These are phyloP conservation scores for Rhyacophila brunnea DNA, from an alignment of 1,140 invertebrate genomes.

Conservation along the genomic window DNA sequence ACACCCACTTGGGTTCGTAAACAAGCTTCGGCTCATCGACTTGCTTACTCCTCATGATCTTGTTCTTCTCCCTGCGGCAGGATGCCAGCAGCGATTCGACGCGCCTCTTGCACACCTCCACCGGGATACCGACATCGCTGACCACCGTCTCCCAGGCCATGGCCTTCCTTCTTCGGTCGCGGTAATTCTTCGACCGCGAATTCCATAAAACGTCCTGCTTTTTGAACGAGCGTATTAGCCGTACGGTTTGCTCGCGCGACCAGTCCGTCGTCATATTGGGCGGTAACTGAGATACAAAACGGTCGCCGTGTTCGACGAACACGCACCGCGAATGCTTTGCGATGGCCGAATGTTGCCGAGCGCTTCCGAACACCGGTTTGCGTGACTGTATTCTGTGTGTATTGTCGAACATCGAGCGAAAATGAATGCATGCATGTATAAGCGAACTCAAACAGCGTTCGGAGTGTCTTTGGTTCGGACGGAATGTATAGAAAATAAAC, in stretches of 20 bases:
- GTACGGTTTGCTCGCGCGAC: constrained; percentile 22
- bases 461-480: no score
- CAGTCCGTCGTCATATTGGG: constrained; percentile 15
- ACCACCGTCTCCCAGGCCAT: constrained; percentile 23
- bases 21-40: constrained; percentile 23
- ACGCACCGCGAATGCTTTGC: constrained; percentile 2
- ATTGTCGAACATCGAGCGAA: not conserved
- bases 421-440: not conserved
- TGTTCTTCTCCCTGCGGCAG: constrained; percentile 29
- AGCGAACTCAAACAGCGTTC: constrained; percentile 4
- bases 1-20: constrained; percentile 30
- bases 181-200: constrained; percentile 22
- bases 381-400: not conserved
- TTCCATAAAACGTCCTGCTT: constrained; percentile 29
- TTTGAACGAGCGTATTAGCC: constrained; percentile 20
- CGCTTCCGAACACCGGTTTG: constrained; percentile 1
- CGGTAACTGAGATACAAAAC: constrained; percentile 9
- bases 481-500: constrained; percentile 1
- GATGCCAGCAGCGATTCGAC: constrained; percentile 30
- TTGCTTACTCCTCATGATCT: constrained; percentile 21
- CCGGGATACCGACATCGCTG: constrained; percentile 12
- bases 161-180: constrained; percentile 24
- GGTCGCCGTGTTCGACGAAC: constrained; percentile 16
- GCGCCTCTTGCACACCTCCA: constrained; percentile 28
- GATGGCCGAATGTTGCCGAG: constrained; percentile 18